Conservation (phyloP, 2,888 invertebrate genomes). For the Drosophila neotestacea region DNA sequence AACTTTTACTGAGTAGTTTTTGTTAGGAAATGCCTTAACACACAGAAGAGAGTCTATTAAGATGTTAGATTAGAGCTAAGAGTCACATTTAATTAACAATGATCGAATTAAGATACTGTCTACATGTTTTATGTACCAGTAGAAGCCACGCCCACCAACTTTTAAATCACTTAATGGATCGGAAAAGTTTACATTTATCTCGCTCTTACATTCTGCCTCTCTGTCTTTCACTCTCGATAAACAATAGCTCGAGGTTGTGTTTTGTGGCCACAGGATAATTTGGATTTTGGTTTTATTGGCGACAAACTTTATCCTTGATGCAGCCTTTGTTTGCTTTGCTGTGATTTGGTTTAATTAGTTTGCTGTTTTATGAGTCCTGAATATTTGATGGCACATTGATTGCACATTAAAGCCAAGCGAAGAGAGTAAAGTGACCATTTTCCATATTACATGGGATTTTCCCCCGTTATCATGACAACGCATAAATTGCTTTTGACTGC, state of each 20-base stretch:
- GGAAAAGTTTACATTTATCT: slow-evolving; percentile 49
- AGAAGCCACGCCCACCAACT: slow-evolving; percentile 31
- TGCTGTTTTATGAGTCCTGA: slow-evolving; percentile 47
- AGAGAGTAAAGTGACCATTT: slow-evolving; percentile 12
- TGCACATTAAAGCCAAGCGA: slow-evolving; percentile 35
- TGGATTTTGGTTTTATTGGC: slow-evolving; percentile 55
- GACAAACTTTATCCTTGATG: slow-evolving; percentile 51
- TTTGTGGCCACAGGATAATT: slow-evolving; percentile 42
- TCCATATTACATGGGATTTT: slow-evolving; percentile 18
- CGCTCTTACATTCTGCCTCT: background rate
- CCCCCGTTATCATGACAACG: slow-evolving; percentile 43
- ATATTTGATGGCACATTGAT: slow-evolving; percentile 54
- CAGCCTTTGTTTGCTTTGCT: slow-evolving; percentile 24
- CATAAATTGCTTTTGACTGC: slow-evolving; percentile 49
- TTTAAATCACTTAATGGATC: slow-evolving; percentile 63
- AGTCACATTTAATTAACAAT: slow-evolving; percentile 49
- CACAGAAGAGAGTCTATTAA: slow-evolving; percentile 7
- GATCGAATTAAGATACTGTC: slow-evolving; percentile 44
- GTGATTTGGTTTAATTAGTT: slow-evolving; percentile 60
- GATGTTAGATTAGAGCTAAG: slow-evolving; percentile 23
- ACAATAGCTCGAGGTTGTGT: slow-evolving; percentile 5
- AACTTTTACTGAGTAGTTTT: slow-evolving; percentile 15
- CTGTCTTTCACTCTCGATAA: slow-evolving; percentile 1
- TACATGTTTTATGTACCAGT: slow-evolving; percentile 13
- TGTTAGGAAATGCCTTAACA: background rate